Evolutionary conservation across 2,888 invertebrate genomes (phyloP).

Genomic region (Limnephilus auricula): DNA sequence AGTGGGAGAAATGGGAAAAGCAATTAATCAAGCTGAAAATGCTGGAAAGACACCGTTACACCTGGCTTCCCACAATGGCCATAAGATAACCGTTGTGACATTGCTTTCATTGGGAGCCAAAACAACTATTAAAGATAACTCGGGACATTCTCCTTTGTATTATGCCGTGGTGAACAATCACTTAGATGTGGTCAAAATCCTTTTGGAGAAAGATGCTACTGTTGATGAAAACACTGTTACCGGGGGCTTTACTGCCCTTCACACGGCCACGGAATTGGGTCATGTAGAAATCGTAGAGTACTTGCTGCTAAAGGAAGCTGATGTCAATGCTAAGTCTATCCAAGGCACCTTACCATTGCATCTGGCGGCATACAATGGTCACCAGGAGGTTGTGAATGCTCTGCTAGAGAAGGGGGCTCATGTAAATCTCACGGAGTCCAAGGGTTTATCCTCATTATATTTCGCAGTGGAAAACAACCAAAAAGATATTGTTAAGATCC

Average conservation of each 20-base stretch:
- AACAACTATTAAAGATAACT: too few relatives aligned
- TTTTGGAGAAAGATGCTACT: too few relatives aligned
- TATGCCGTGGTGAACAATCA: too few relatives aligned
- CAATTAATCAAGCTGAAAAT: too few relatives aligned
- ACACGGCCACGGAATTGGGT: neutral
- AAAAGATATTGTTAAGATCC: neutral
- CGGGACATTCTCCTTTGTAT: too few relatives aligned
- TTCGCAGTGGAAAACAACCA: neutral
- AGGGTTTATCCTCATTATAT: neutral
- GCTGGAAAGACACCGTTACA: slow-evolving; percentile 1
- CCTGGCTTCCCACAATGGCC: neutral
- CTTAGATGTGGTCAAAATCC: too few relatives aligned
- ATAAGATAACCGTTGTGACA: neutral
- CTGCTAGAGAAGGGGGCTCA: too few relatives aligned
- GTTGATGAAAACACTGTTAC: too few relatives aligned
- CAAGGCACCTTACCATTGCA: neutral
- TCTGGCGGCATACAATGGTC: slow-evolving; percentile 17
- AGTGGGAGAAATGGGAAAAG: neutral
- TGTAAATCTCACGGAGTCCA: neutral
- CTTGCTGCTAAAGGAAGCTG: neutral
- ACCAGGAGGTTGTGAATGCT: neutral
- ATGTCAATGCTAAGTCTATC: too few relatives aligned
- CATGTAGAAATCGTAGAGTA: slow-evolving; percentile 2
- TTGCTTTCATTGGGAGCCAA: neutral
- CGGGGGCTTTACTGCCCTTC: neutral